These are phyloP conservation scores for Acrobasis consociella DNA, from an alignment of 2,888 invertebrate genomes.

Conservation along the genomic window DNA sequence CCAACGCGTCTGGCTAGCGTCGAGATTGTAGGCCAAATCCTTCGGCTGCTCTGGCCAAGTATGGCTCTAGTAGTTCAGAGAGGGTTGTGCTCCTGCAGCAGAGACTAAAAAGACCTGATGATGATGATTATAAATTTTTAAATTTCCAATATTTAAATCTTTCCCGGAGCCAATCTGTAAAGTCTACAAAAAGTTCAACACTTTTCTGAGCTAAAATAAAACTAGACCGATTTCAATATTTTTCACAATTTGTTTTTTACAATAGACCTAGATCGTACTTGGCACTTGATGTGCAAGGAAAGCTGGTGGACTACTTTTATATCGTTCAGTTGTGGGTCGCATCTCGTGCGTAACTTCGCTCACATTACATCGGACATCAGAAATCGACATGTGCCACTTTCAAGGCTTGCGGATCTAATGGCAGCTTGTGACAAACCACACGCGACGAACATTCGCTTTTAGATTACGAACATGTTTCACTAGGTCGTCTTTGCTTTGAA, in stretches of 20 bases:
- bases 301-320: constrained; percentile 17
- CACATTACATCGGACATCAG: constrained; percentile 9
- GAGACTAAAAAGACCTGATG: no score
- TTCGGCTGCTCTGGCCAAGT: no score
- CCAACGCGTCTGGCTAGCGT: no score
- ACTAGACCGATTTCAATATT: background rate
- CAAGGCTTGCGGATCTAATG: constrained; percentile 1
- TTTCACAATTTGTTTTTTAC: background rate
- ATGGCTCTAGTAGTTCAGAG: no score
- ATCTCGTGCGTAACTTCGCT: constrained; percentile 16
- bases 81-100: no score
- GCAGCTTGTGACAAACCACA: background rate
- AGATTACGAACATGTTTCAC: background rate
- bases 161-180: no score
- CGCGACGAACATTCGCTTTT: background rate
- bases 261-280: background rate
- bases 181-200: no score
- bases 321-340: constrained; percentile 6
- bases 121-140: no score
- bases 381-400: constrained; percentile 12
- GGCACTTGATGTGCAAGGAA: constrained; percentile 12
- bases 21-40: no score
- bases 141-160: no score
- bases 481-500: background rate
- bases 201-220: no score